These are phyloP conservation scores for Cepaea nemoralis DNA, from an alignment of 1,140 invertebrate genomes.

Conservation along the genomic window DNA sequence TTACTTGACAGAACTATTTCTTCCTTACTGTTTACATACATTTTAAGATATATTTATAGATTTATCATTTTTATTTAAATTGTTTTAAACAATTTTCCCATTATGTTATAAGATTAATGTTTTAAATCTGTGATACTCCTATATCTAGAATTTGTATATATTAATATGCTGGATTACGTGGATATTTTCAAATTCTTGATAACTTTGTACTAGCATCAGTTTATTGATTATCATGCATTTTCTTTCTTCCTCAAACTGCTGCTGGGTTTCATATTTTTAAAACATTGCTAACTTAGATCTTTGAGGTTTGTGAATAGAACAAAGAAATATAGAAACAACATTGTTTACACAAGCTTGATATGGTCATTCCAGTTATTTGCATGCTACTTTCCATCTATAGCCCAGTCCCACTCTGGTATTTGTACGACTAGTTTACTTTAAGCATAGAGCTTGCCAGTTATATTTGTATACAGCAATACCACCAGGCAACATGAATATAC, in stretches of 20 bases:
- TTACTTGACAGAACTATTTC: too few relatives aligned
- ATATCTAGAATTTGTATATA: too few relatives aligned
- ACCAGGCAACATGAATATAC: too few relatives aligned
- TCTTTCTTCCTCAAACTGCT: conserved; percentile 2
- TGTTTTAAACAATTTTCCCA: too few relatives aligned
- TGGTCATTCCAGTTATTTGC: not conserved
- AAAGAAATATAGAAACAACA: not conserved
- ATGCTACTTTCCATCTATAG: not conserved
- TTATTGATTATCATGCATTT: conserved; percentile 1
- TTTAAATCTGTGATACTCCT: too few relatives aligned
- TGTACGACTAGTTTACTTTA: not conserved
- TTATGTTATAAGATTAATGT: too few relatives aligned
- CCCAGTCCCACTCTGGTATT: not conserved
- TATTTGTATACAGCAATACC: not conserved
- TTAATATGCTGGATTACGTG: too few relatives aligned
- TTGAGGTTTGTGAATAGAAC: not conserved
- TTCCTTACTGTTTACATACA: too few relatives aligned
- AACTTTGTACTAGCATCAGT: too few relatives aligned
- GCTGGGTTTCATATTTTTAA: not conserved
- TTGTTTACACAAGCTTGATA: not conserved
- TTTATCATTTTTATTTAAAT: too few relatives aligned
- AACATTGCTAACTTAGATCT: not conserved
- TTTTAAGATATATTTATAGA: too few relatives aligned
- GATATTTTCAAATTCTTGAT: too few relatives aligned
- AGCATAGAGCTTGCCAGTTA: not conserved